Conservation (phyloP, 2,888 invertebrate genomes). For the Itoplectis maculator region DNA sequence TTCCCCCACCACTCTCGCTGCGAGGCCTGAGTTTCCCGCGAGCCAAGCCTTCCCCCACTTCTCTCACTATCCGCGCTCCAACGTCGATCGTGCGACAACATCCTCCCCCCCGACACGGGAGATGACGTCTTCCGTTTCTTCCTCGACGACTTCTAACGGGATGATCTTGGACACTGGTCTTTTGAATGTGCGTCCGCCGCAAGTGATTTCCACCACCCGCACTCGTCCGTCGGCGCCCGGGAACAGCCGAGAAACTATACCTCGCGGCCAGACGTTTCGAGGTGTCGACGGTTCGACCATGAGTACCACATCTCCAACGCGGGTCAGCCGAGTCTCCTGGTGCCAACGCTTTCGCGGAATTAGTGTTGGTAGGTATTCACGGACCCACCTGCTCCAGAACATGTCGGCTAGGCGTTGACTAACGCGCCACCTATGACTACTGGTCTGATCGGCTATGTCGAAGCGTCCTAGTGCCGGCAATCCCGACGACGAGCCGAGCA, state of each 20-base stretch:
- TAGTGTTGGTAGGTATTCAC: constrained; percentile 74
- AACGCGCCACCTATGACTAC: constrained; percentile 58
- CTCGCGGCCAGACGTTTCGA: constrained; percentile 58
- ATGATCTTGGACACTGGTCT: constrained; percentile 46
- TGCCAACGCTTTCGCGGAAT: constrained; percentile 63
- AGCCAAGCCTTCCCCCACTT: too few species aligned
- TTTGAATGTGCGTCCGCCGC: constrained; percentile 9
- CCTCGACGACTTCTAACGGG: neutral
- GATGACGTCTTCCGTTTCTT: constrained; percentile 18
- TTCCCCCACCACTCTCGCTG: too few species aligned
- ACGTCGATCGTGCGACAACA: constrained; percentile 18
- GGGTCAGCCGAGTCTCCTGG: constrained; percentile 8
- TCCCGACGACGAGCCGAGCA: constrained; percentile 41
- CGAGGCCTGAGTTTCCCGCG: too few species aligned
- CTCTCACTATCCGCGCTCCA: neutral
- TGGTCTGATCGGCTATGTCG: constrained; percentile 1
- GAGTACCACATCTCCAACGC: constrained; percentile 51
- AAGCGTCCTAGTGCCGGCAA: constrained; percentile 25
- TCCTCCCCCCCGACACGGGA: constrained; percentile 36
- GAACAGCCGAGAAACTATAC: constrained; percentile 16
- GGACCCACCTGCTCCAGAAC: constrained; percentile 75
- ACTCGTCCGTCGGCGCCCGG: constrained; percentile 51
- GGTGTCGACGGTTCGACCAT: constrained; percentile 47
- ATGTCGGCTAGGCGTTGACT: constrained; percentile 57
- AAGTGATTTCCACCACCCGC: constrained; percentile 42